Evolutionary conservation across 2,113 vertebrate species (phyloP), one percentile per base, ranked within the genome.

Genomic region (Austrofundulus limnaeus): DNA sequence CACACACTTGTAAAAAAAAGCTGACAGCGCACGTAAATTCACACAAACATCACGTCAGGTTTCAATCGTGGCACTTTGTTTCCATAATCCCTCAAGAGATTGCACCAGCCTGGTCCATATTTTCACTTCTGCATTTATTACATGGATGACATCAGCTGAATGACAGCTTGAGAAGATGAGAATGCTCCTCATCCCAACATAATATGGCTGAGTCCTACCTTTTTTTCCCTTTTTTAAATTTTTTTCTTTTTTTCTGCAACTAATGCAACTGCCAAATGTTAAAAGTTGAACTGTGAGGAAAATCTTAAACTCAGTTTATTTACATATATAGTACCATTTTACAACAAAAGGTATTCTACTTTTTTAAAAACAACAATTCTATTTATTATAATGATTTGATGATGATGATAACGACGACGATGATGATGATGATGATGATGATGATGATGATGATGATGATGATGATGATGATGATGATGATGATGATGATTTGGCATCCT

Each of bases 81-180:
- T 46, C 64, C 37, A 15, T 71, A 78, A 83, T 82, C 73, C 66
- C 51, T 41, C 15, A 47, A 62, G 63, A 61, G 47, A 82, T 83
- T 83, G 75, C 52, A 65, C 46, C 67, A 71, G 70, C 65, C 61
- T 52, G 60, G 77, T 77, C 70, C 60, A 47, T 58, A 70, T 80
- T 82, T 78, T 61, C 51, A 55, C 69, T 61, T 63, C 55, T 70
- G 65, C 76, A 80, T 77, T 69, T 54, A 68, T 69, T 78, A 59
- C 52, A 78, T 73, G 63, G 42, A 51, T 81, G 80, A 55, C 47
- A 80, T 76, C 76, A 54, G 64, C 63, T 67, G 46, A 78, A 71
- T 72, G 68, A 56, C 38, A 69, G 48, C 46, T 50, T 54, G 54
- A 57, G 41, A 51, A 75, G 65, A 78, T 46, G 61, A 72, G 48